phyloP scores from a whole-genome alignment of 1,140 invertebrate species.

The Sitophilus oryzae region DNA sequence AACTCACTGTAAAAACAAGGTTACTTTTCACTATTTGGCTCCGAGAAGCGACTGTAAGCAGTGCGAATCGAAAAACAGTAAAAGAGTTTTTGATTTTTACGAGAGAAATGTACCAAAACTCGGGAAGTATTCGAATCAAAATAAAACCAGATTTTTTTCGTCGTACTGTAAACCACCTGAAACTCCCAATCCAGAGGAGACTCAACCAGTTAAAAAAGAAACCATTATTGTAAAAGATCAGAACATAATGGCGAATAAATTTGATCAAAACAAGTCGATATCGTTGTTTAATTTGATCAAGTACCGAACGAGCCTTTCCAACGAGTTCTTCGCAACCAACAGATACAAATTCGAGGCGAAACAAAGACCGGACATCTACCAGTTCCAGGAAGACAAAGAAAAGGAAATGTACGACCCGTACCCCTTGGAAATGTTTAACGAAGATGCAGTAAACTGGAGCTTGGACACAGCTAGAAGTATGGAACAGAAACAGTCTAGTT shows the following conservation, averaged over 20 bases:
- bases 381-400: slow-evolving; percentile 1
- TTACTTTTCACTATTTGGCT: slow-evolving; percentile 8
- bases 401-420: slow-evolving; percentile 2
- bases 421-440: slow-evolving; percentile 20
- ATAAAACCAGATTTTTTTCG: neutral
- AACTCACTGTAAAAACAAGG: slow-evolving; percentile 5
- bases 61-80: slow-evolving; percentile 15
- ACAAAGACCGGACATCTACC: slow-evolving; percentile 1
- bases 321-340: slow-evolving; percentile 6
- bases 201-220: neutral
- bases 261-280: neutral
- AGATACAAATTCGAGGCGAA: slow-evolving; percentile 18
- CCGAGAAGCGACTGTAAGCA: slow-evolving; percentile 12
- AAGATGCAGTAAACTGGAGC: neutral
- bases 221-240: slow-evolving; percentile 13
- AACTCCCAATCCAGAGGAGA: neutral
- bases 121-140: neutral
- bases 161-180: neutral
- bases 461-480: slow-evolving; percentile 1
- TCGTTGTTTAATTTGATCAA: slow-evolving; percentile 18
- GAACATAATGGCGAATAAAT: slow-evolving; percentile 1
- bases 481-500: neutral
- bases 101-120: slow-evolving; percentile 10
- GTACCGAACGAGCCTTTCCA: neutral
- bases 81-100: slow-evolving; percentile 8